Conservation (phyloP, 2,113 vertebrate species). For the Corvus hawaiiensis region DNA sequence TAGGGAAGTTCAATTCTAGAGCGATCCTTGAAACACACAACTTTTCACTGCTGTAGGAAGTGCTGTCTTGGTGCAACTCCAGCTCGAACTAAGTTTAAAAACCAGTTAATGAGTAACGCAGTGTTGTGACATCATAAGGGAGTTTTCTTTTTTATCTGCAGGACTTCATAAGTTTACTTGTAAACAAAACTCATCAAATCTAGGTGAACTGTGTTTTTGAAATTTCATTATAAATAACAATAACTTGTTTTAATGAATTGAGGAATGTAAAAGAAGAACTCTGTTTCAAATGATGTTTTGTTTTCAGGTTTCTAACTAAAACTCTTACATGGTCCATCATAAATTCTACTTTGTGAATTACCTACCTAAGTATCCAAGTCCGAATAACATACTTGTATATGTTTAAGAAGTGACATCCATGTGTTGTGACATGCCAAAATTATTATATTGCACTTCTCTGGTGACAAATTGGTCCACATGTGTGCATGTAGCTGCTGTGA, state of each 20-base stretch:
- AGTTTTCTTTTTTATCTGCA: background rate
- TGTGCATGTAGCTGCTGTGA: background rate
- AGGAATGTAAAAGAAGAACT: background rate
- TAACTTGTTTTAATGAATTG: background rate
- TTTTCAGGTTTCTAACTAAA: background rate
- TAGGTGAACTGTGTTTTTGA: background rate
- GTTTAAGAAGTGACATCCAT: background rate
- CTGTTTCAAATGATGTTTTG: background rate
- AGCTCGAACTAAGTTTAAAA: background rate
- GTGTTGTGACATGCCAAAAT: background rate
- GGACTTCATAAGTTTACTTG: background rate
- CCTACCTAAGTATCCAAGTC: background rate
- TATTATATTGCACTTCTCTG: background rate
- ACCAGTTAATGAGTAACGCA: slow-evolving; percentile 75
- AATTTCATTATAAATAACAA: background rate
- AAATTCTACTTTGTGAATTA: background rate
- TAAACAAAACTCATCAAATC: background rate
- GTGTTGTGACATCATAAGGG: slow-evolving; percentile 16
- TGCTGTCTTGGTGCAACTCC: slow-evolving; percentile 16
- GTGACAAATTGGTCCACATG: background rate
- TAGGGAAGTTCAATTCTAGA: background rate
- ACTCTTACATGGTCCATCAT: background rate
- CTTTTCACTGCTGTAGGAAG: slow-evolving; percentile 7
- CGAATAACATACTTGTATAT: background rate
- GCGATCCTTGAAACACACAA: background rate